Base-by-base conservation (phyloP, 2,113 vertebrate genomes). In the Tricholaema leucomelas region DNA sequence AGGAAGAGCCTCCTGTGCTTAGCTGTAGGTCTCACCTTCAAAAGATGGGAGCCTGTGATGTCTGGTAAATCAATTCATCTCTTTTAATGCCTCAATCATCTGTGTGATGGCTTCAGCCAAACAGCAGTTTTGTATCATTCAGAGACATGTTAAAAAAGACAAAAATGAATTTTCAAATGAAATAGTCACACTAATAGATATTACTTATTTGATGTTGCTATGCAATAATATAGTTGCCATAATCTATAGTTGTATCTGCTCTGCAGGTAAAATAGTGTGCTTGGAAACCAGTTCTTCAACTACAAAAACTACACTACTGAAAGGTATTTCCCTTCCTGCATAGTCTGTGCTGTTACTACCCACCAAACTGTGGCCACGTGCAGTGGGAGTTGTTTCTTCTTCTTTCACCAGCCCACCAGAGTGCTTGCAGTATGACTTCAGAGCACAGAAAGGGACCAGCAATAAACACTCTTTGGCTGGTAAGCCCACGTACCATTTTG, bases 401-500 rank as follows among this genome's bases (percentile, higher is more conserved):
- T 81, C 48, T 50, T 23, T 58, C 27, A 83, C 30, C 31, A 67
- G 63, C 60, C 88, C 33, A 35, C 60, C 9, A 69, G 60, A 67
- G 35, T 18, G 50, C 81, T 76, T 0, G 5, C 38, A 36, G 59
- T n/a, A 17, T 28, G 73, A 89, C 56, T 92, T 83, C 76, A 81
- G 89, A 70, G 42, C 3, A 1, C 56, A 74, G 56, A 80, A n/a
- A 72, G 59, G 18, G 27, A 85, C 67, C 28, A 64, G 61, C 79
- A 71, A 44, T 58, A 83, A 74, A 84, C 2, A 12, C 11, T 71
- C 60, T 74, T 89, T 0, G 0, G 58, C 80, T 77, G 60, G 79
- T 85, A 73, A 95, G 87, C 48, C 35, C 61, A 61, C 70, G 50
- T 65, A 74, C 71, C 56, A 19, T 82, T 92, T 94, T 85, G 27